Percentiles rank a stretch among this genome's conserved stretches.
Conservation (phyloP, 2,888 invertebrate genomes). For the Meiosimyza platycephala region DNA sequence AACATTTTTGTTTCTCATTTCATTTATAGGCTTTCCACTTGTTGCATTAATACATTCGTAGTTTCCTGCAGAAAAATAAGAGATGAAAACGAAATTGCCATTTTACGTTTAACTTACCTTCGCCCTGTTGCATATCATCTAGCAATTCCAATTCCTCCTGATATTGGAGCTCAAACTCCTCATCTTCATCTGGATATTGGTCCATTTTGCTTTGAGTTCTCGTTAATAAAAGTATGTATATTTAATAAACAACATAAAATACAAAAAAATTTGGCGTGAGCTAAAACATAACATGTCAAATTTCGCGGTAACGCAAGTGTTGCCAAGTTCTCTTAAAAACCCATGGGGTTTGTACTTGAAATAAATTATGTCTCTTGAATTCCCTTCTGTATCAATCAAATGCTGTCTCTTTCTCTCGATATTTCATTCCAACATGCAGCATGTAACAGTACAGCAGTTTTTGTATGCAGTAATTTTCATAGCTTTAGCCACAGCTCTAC, state of each 20-base stretch:
- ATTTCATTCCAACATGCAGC: too few relatives aligned
- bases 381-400: too few relatives aligned
- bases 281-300: not conserved
- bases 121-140: slow-evolving; percentile 64
- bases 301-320: slow-evolving; percentile 10
- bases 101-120: slow-evolving; percentile 36
- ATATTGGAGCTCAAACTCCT: slow-evolving; percentile 78
- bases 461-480: too few relatives aligned
- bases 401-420: too few relatives aligned
- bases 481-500: too few relatives aligned
- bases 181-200: slow-evolving; percentile 69
- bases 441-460: too few relatives aligned
- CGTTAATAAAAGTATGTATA: too few relatives aligned
- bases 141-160: slow-evolving; percentile 77
- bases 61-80: slow-evolving; percentile 1
- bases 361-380: too few relatives aligned
- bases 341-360: too few relatives aligned
- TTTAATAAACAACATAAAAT: too few relatives aligned
- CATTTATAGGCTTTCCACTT: not conserved
- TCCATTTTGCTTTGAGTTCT: slow-evolving; percentile 44
- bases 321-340: not conserved
- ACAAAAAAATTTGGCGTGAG: not conserved
- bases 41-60: not conserved
- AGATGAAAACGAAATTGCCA: not conserved
- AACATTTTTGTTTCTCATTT: not conserved